Base-by-base conservation (phyloP, 2,888 invertebrate genomes). In the Amaurobius ferox region DNA sequence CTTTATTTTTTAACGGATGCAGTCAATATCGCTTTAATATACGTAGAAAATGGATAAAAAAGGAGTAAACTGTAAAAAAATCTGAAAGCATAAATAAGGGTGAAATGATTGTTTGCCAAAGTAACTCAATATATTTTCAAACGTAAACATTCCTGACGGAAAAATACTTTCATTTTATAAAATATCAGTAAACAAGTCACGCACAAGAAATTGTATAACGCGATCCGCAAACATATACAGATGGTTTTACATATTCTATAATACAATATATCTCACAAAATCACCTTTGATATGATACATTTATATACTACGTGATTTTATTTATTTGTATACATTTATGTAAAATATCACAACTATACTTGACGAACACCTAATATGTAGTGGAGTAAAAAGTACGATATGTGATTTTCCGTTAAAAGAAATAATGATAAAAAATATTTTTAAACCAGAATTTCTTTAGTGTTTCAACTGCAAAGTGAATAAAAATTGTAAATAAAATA, bases 81-180 rank as follows among this genome's bases (percentile, higher is more conserved):
- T 2, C n/a, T 9, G 2, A 16, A 44, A 16, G 16, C 44, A 44
- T 16, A 16, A 44, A 44, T 16, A 44, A 44, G 2, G 13, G 44
- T 2, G 16, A 44, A 44, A 44, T 44, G 44, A 44, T 44, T 44
- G 44, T 44, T 44, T 44, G 44, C 44, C 16, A 16, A 44, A 44
- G 44, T 44, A 44, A 44, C 44, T 44, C 44, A 44, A 44, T 44
- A 44, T 44, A 44, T 44, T 16, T 44, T 44, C 44, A 16, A 44
- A 44, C 16, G 44, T 44, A 44, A 44, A 44, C 44, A 44, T 44
- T 44, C 16, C 16, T 16, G 44, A 44, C 44, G 44, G 16, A 44
- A 44, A 44, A 44, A 44, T 44, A 44, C 44, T 44, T 44, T 44
- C 44, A 44, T 44, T 44, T 44, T 44, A 44, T 44, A 44, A 44